Conservation (phyloP, 2,797 vertebrate genomes). For the Podarcis lilfordi region DNA sequence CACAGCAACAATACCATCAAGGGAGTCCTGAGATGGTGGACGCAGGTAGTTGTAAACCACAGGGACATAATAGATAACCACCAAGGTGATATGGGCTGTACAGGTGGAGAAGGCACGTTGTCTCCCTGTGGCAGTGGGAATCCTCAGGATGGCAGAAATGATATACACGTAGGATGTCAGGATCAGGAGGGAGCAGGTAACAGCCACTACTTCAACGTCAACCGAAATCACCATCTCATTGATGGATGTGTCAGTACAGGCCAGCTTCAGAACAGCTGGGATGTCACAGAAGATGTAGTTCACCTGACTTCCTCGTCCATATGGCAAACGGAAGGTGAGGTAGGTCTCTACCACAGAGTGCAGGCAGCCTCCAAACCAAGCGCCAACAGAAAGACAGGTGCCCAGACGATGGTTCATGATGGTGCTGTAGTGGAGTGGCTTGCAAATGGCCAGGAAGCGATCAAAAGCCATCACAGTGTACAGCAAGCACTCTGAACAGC, state of each 20-base stretch:
- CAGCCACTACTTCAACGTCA: constrained; percentile 60
- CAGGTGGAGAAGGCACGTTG: constrained; percentile 70
- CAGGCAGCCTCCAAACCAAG: neutral
- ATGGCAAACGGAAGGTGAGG: constrained; percentile 56
- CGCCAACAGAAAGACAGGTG: constrained; percentile 22
- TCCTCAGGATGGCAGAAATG: constrained; percentile 60
- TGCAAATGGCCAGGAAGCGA: constrained; percentile 1
- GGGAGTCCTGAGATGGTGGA: constrained; percentile 50
- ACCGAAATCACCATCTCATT: constrained; percentile 69
- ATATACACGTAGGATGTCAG: constrained; percentile 69
- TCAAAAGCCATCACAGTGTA: constrained; percentile 10
- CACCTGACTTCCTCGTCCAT: constrained; percentile 50
- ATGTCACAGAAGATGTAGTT: constrained; percentile 73
- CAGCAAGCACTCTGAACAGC: constrained; percentile 44
- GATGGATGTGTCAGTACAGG: constrained; percentile 62
- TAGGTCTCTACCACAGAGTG: constrained; percentile 6
- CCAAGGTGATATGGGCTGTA: constrained; percentile 59
- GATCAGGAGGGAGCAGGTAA: constrained; percentile 69
- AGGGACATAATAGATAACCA: constrained; percentile 66
- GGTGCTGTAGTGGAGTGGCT: neutral
- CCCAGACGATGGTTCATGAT: constrained; percentile 58
- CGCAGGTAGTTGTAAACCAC: constrained; percentile 67
- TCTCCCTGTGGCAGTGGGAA: constrained; percentile 48
- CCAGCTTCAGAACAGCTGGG: constrained; percentile 63
- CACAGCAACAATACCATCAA: constrained; percentile 53